These are phyloP conservation scores for Talpa occidentalis DNA, from an alignment of 2,113 vertebrate genomes.

Conservation along the genomic window DNA sequence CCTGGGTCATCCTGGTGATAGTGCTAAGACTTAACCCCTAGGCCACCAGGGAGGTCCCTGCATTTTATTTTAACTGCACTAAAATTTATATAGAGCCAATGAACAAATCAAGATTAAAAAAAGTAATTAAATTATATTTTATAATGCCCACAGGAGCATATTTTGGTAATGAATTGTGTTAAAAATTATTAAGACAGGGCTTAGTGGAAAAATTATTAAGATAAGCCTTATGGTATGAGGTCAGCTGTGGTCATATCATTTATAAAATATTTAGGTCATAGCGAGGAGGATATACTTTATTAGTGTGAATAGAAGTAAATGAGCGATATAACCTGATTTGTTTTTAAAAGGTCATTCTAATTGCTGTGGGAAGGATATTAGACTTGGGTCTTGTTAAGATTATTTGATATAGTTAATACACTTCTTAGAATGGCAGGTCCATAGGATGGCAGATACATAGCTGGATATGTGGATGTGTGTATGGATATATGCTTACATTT, in stretches of 20 bases:
- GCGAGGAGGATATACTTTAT: not conserved
- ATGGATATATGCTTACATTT: not conserved
- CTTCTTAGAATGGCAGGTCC: not conserved
- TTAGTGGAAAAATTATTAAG: slow-evolving; percentile 7
- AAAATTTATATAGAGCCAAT: not conserved
- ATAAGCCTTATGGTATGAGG: not conserved
- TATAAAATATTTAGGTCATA: not conserved
- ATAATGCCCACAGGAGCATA: not conserved
- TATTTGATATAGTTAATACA: slow-evolving; percentile 26
- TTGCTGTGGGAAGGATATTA: slow-evolving; percentile 15
- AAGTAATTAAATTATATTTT: slow-evolving; percentile 34
- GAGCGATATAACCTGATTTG: not conserved
- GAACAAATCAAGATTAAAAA: not conserved
- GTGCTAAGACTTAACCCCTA: not conserved
- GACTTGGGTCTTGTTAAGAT: not conserved
- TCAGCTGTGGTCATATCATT: not conserved
- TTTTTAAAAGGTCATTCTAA: slow-evolving; percentile 4
- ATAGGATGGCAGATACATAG: not conserved
- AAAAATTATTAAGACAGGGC: not conserved
- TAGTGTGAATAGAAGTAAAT: not conserved
- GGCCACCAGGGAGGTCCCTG: too few species aligned
- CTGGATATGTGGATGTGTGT: not conserved
- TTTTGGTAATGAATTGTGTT: not conserved
- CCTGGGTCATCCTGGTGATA: too few species aligned
- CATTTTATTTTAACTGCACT: slow-evolving; percentile 37